Percentiles rank a stretch among this genome's conserved stretches.
These are phyloP conservation scores for Drosophila virilis DNA, from an alignment of 1,140 invertebrate species.

Conservation along the genomic window DNA sequence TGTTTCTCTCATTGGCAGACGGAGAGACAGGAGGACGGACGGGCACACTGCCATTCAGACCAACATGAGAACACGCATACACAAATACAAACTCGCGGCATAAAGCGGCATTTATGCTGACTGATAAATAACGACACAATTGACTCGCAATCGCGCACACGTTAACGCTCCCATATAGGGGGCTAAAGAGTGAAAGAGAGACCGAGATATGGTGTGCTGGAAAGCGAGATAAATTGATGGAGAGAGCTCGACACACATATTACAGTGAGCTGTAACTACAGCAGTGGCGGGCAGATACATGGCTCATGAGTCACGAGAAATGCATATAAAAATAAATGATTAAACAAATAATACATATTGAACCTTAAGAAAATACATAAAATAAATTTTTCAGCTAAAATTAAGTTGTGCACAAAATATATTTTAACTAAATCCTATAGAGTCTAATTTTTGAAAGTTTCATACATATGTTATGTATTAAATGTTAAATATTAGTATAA, in stretches of 20 bases:
- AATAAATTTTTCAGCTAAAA: not conserved
- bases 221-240: conserved; percentile 24
- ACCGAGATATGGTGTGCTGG: conserved; percentile 6
- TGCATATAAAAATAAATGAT: not conserved
- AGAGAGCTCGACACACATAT: conserved; percentile 6
- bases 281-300: not conserved
- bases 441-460: no score
- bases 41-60: not conserved
- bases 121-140: conserved; percentile 79
- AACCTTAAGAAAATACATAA: no score
- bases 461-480: no score
- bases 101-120: conserved; percentile 51
- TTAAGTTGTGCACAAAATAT: no score
- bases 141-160: conserved; percentile 71
- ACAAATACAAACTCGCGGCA: not conserved
- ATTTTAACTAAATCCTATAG: no score
- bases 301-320: not conserved
- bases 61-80: not conserved
- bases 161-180: conserved; percentile 41
- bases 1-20: conserved; percentile 21
- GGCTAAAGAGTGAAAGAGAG: not conserved
- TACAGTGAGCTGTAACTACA: not conserved
- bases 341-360: not conserved
- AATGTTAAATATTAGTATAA: no score
- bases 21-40: not conserved